phyloP scores from a whole-genome alignment of 2,888 invertebrate genomes.

The Sepiola atlantica region DNA sequence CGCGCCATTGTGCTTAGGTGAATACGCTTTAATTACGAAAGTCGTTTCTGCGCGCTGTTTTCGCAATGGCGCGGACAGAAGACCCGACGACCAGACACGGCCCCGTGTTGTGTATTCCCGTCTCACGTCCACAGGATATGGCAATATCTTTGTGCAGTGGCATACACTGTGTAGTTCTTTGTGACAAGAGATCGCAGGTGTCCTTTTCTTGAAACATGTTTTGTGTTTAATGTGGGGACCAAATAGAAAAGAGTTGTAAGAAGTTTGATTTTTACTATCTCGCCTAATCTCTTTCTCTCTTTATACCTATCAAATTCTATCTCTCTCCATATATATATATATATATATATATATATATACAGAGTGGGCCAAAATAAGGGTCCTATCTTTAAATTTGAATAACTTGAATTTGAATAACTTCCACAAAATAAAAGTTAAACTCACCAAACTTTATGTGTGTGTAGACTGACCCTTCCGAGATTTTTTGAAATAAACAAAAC shows the following conservation, averaged over 20 bases:
- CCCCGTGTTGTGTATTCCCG: background rate
- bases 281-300: too few species aligned
- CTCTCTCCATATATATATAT: too few species aligned
- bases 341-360: too few species aligned
- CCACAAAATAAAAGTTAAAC: too few species aligned
- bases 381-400: too few species aligned
- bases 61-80: background rate
- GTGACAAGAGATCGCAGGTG: background rate
- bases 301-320: too few species aligned
- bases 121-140: background rate
- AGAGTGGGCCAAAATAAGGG: too few species aligned
- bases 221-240: background rate
- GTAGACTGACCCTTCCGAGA: too few species aligned
- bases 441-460: too few species aligned
- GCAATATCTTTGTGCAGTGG: background rate
- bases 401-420: too few species aligned
- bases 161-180: background rate
- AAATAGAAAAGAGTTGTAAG: background rate
- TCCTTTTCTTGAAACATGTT: background rate
- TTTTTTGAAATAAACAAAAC: too few species aligned
- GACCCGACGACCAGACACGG: background rate
- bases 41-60: background rate
- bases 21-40: conserved; percentile 9
- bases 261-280: too few species aligned
- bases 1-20: background rate